phyloP scores from a whole-genome alignment of 2,888 invertebrate species.

The Idaea biselata region DNA sequence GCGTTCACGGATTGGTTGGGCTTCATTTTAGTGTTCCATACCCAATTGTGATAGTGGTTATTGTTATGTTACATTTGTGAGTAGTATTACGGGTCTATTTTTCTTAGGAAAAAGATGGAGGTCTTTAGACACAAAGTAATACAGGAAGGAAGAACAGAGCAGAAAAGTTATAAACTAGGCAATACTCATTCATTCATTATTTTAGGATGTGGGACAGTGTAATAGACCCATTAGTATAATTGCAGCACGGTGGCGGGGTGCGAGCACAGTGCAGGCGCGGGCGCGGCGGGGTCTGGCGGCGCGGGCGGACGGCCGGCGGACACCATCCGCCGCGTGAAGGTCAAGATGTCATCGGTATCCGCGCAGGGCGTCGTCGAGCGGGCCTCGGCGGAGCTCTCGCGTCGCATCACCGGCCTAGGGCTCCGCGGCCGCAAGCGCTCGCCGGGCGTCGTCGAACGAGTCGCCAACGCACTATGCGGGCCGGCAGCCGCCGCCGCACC shows the following conservation, averaged over 20 bases:
- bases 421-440: constrained; percentile 83
- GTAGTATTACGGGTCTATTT: no score
- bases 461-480: constrained; percentile 92
- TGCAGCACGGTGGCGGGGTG: constrained; percentile 74
- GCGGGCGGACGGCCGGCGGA: constrained; percentile 63
- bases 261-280: constrained; percentile 59
- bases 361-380: constrained; percentile 95
- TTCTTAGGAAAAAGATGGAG: no score
- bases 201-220: not conserved
- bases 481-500: constrained; percentile 72
- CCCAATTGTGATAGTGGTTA: no score
- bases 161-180: no score
- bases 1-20: no score
- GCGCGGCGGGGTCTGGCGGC: constrained; percentile 50
- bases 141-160: no score
- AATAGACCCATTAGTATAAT: not conserved
- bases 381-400: constrained; percentile 93
- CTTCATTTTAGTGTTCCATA: no score
- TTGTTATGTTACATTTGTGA: no score
- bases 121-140: no score
- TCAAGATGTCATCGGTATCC: constrained; percentile 90
- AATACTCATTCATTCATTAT: no score
- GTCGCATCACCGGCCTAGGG: constrained; percentile 91
- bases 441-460: constrained; percentile 90
- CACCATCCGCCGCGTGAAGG: constrained; percentile 74